phyloP scores from a whole-genome alignment of 1,140 invertebrate species.

The Trichonephila inaurata region DNA sequence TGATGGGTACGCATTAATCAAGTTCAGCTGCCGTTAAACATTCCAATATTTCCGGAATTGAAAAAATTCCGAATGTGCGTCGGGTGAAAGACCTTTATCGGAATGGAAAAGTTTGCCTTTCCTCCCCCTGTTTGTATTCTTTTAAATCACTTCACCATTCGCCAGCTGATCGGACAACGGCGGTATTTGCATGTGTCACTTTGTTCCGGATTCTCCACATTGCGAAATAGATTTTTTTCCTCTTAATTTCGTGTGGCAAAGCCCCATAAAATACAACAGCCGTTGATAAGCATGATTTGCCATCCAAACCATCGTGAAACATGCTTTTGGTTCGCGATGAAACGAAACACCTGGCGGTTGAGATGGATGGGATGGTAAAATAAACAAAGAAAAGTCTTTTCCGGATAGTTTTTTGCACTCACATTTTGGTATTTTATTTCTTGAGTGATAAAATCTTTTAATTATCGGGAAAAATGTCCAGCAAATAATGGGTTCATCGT shows the following conservation, averaged over 20 bases:
- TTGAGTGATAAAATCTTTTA: no score
- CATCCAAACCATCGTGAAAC: background rate
- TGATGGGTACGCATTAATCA: no score
- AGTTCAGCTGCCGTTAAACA: no score
- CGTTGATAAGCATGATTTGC: background rate
- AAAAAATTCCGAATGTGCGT: background rate
- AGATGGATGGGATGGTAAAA: background rate
- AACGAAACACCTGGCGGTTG: background rate
- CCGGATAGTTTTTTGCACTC: no score
- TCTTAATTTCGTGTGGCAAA: background rate
- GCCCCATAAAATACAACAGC: background rate
- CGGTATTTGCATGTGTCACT: background rate
- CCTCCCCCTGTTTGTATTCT: background rate
- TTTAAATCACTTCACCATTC: background rate
- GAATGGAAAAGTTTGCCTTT: background rate
- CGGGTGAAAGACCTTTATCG: background rate
- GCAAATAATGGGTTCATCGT: no score
- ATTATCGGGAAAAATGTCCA: no score
- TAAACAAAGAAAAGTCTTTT: background rate
- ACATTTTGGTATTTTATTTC: no score
- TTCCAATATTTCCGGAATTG: background rate
- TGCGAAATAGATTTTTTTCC: background rate
- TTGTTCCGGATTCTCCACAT: background rate
- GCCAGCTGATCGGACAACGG: conserved; percentile 11
- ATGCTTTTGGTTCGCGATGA: background rate